A percentile compares a stretch with the other conserved stretches of the same genome.
phyloP scores from a whole-genome alignment of 1,140 invertebrate genomes.

The Aphelinus certus region DNA sequence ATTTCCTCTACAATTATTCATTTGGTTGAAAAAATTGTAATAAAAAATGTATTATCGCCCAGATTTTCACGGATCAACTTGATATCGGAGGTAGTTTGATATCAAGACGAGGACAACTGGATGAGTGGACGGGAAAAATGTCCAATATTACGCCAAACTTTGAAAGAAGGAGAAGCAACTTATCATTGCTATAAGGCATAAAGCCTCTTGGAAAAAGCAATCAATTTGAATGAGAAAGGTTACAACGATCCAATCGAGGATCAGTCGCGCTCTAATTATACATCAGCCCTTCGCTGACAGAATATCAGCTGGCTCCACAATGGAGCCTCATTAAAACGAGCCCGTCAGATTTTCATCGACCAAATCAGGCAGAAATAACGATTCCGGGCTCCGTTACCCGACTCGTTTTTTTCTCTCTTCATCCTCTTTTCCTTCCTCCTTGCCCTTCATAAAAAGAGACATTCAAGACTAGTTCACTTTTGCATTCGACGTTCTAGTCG shows the following conservation, averaged over 20 bases:
- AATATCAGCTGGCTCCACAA: slow-evolving; percentile 7
- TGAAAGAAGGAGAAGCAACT: too few relatives aligned
- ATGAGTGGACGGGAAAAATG: too few relatives aligned
- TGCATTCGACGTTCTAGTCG: slow-evolving; percentile 10
- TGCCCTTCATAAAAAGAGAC: not conserved
- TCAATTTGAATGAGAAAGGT: not conserved
- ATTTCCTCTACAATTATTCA: too few relatives aligned
- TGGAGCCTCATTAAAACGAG: slow-evolving; percentile 25
- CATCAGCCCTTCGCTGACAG: not conserved
- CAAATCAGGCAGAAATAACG: slow-evolving; percentile 28
- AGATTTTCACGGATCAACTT: too few relatives aligned
- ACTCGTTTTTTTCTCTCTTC: not conserved
- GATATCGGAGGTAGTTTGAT: too few relatives aligned
- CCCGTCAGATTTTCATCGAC: slow-evolving; percentile 17
- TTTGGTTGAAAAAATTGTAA: too few relatives aligned
- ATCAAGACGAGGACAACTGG: too few relatives aligned
- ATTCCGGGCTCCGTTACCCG: not conserved
- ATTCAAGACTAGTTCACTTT: slow-evolving; percentile 6
- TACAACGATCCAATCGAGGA: not conserved
- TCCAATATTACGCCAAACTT: too few relatives aligned
- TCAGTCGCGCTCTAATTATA: slow-evolving; percentile 27
- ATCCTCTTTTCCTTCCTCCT: not conserved
- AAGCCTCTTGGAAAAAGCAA: too few relatives aligned
- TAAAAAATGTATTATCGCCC: too few relatives aligned
- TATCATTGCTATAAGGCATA: too few relatives aligned